A percentile compares a stretch with the other conserved stretches of the same genome.
These are phyloP conservation scores for Tridacna gigas DNA, from an alignment of 2,888 invertebrate genomes.

Conservation along the genomic window DNA sequence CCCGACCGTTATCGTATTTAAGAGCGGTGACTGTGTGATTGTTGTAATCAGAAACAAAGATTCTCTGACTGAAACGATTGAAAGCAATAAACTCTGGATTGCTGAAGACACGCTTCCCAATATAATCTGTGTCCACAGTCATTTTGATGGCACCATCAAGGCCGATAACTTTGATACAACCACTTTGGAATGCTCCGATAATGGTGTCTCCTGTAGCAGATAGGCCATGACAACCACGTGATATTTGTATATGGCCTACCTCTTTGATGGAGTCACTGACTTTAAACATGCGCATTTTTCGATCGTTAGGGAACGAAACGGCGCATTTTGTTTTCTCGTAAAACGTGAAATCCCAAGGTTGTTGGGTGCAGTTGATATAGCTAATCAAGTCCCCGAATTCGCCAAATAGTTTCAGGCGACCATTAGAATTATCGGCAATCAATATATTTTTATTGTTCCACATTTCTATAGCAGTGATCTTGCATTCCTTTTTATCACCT, in stretches of 20 bases:
- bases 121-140: constrained; percentile 64
- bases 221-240: constrained; percentile 57
- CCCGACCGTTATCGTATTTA: constrained; percentile 50
- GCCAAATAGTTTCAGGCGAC: constrained; percentile 56
- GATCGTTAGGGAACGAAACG: constrained; percentile 60
- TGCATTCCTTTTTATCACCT: constrained; percentile 59
- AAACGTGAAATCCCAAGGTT: constrained; percentile 64
- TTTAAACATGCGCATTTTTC: constrained; percentile 57
- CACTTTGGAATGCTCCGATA: constrained; percentile 53
- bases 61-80: constrained; percentile 37
- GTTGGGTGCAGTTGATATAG: constrained; percentile 35
- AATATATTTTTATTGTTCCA: constrained; percentile 60
- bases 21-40: constrained; percentile 63
- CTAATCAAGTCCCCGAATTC: constrained; percentile 55
- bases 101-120: constrained; percentile 60
- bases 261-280: constrained; percentile 52
- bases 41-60: constrained; percentile 64
- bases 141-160: constrained; percentile 59
- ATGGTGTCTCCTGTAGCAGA: constrained; percentile 52
- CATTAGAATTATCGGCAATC: constrained; percentile 55
- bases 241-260: constrained; percentile 37
- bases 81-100: constrained; percentile 63
- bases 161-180: constrained; percentile 59
- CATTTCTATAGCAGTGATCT: constrained; percentile 57
- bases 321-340: constrained; percentile 60